A percentile compares a stretch with the other conserved stretches of the same genome.
phyloP scores from a whole-genome alignment of 2,113 vertebrate species.

The Cariama cristata region DNA sequence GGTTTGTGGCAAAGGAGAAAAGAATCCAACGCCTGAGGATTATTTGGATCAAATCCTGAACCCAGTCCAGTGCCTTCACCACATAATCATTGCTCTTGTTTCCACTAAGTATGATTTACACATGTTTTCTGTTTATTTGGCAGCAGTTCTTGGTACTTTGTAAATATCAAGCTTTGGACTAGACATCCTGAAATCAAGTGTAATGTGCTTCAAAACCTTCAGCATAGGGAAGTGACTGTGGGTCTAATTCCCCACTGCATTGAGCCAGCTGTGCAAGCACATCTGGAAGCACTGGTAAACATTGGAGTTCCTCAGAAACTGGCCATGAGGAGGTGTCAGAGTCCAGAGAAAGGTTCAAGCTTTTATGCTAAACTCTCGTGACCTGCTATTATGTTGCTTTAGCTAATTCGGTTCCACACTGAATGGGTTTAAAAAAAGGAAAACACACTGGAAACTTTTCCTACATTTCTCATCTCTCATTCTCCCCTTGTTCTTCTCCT shows the following conservation, averaged over 20 bases:
- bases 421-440: not conserved
- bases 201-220: slow-evolving; percentile 2
- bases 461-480: not conserved
- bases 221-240: not conserved
- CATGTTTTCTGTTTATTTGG: not conserved
- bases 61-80: not conserved
- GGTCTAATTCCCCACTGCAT: not conserved
- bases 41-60: slow-evolving; percentile 15
- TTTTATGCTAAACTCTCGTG: not conserved
- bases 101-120: not conserved
- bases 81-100: not conserved
- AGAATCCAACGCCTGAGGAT: not conserved
- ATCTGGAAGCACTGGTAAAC: not conserved
- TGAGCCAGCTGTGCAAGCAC: not conserved
- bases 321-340: not conserved
- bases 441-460: not conserved
- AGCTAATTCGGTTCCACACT: not conserved
- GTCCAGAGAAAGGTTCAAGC: not conserved
- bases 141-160: not conserved
- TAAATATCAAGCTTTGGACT: slow-evolving; percentile 12
- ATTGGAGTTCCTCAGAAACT: not conserved
- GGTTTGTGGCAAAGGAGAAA: not conserved
- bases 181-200: not conserved
- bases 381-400: not conserved
- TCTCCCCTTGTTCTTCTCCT: not conserved